Base-by-base conservation (phyloP, 2,797 vertebrate species). In the Sylvia borin region DNA sequence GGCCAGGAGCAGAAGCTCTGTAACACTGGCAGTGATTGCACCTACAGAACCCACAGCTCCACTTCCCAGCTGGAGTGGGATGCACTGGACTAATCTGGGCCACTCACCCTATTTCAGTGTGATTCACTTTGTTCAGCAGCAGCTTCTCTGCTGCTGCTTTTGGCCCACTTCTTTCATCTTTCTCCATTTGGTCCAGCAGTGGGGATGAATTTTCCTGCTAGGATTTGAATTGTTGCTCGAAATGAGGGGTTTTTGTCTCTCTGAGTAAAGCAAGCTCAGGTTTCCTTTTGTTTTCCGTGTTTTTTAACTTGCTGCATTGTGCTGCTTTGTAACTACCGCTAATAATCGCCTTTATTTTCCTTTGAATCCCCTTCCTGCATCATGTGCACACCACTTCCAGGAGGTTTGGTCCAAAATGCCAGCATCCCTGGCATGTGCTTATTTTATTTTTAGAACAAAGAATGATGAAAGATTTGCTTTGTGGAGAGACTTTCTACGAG, bases 241-340 rank as follows among this genome's bases (percentile, higher is more conserved):
- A 71, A 68, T 78, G 61, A 92, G 85, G 65, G 85, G 70, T 3
- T 79, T 95, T 93, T 95, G 55, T 90, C 85, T 95, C 85, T 85
- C 76, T 64, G 64, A 91, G 64, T 61, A 71, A 90, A 43, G 36
- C 38, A 72, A 48, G 84, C 65, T 83, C 60, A 70, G 75, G 40
- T 79, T 58, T 88, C 29, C 21, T 47, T 60, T 50, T 45, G 38
- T 53, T 40, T 45, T 13, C 16, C 62, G 85, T 81, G 13, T 57
- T 91, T 90, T 94, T 91, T 96, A 94, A 90, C 83, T 76, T 84
- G 78, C 70, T 97, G 76, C 61, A 2, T 92, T 95, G 81, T 84
- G 72, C 87, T 83, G 84, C 87, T 95, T 88, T 53, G 9, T 93
- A 87, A 60, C 74, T 79, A 22, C 65, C 0, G n/a, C 80, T 83